phyloP scores from a whole-genome alignment of 2,113 vertebrate genomes.

The Pedionomus torquatus region DNA sequence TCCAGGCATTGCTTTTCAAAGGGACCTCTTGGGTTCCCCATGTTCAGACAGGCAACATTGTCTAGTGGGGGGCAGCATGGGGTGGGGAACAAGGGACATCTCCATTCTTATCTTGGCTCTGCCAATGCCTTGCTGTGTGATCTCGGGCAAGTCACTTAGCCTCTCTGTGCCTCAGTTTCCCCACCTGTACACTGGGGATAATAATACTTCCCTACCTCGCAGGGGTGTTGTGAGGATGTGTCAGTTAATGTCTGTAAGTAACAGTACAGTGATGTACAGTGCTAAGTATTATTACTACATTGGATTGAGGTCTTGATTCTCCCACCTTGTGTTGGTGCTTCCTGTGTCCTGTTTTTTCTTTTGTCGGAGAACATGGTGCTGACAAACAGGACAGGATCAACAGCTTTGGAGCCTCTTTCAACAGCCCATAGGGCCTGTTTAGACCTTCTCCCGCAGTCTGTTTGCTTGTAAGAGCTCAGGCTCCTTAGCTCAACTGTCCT shows the following conservation, averaged over 20 bases:
- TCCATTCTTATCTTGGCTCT: conserved; percentile 8
- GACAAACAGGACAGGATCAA: background rate
- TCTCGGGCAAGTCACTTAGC: conserved; percentile 18
- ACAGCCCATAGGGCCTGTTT: background rate
- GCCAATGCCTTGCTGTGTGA: conserved; percentile 6
- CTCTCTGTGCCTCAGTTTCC: conserved; percentile 58
- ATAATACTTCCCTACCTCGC: conserved; percentile 62
- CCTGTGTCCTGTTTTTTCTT: conserved; percentile 31
- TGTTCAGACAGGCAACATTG: background rate
- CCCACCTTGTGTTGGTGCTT: conserved; percentile 27
- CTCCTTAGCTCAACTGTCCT: background rate
- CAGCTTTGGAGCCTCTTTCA: background rate
- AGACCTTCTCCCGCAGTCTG: background rate
- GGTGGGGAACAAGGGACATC: background rate
- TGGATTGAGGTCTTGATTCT: conserved; percentile 57
- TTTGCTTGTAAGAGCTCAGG: background rate
- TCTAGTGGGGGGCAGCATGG: background rate
- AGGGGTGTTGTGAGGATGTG: conserved; percentile 72
- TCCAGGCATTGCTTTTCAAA: conserved; percentile 64
- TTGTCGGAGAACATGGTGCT: background rate
- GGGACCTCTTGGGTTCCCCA: background rate
- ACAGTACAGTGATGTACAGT: conserved; percentile 61
- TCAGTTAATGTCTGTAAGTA: conserved; percentile 62
- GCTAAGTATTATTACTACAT: conserved; percentile 57
- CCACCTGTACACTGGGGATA: conserved; percentile 24